phyloP scores from a whole-genome alignment of 2,888 invertebrate species.

The Diarsia rubi region DNA sequence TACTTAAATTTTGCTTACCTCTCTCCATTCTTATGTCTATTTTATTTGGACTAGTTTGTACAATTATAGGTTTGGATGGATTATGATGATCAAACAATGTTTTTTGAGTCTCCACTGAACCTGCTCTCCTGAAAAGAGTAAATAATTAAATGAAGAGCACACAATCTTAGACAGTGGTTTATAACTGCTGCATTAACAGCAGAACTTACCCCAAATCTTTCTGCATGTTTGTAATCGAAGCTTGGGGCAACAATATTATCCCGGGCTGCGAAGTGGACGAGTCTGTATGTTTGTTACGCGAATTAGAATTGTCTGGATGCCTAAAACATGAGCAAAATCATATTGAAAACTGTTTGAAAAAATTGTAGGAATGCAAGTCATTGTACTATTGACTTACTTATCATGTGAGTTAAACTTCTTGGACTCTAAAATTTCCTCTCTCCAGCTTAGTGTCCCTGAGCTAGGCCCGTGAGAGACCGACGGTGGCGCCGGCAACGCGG shows the following conservation, averaged over 20 bases:
- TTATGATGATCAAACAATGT: constrained; percentile 87
- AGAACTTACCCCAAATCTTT: constrained; percentile 82
- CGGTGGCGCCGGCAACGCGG: constrained; percentile 24
- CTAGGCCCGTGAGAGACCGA: constrained; percentile 55
- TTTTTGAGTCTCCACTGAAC: constrained; percentile 81
- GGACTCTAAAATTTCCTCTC: constrained; percentile 88
- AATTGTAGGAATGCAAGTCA: not conserved
- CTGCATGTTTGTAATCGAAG: constrained; percentile 81
- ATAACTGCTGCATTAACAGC: constrained; percentile 19
- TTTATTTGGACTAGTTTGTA: constrained; percentile 89
- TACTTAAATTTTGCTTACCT: constrained; percentile 72
- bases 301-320: constrained; percentile 76
- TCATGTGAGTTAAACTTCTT: constrained; percentile 82
- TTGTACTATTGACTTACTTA: constrained; percentile 70
- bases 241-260: constrained; percentile 84
- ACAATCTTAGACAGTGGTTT: not conserved
- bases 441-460: constrained; percentile 84
- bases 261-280: constrained; percentile 82
- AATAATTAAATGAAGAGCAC: constrained; percentile 11
- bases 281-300: constrained; percentile 83
- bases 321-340: constrained; percentile 64
- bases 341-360: not conserved
- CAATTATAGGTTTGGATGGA: constrained; percentile 93
- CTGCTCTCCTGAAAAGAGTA: constrained; percentile 72
- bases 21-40: constrained; percentile 85